phyloP scores from a whole-genome alignment of 35 echinoderm and acorn worm genomes.

The Amphiura filiformis region DNA sequence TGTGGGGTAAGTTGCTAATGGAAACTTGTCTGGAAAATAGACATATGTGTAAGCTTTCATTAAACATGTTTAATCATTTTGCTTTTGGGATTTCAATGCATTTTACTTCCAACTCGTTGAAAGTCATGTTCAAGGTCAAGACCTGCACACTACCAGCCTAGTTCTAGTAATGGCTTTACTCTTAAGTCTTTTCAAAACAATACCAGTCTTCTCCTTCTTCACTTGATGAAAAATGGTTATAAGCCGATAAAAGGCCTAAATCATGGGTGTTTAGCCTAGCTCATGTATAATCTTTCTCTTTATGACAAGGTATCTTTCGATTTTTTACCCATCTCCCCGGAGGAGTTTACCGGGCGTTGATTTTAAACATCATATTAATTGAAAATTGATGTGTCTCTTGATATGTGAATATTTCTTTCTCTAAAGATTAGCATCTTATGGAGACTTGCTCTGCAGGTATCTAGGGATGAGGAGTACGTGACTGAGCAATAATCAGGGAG shows the following conservation, averaged over 20 bases:
- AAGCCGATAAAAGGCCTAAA: slow-evolving; percentile 4
- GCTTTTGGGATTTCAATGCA: neutral
- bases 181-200: neutral
- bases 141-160: neutral
- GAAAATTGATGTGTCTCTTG: neutral
- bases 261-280: neutral
- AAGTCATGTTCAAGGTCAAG: neutral
- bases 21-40: too few relatives aligned
- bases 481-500: neutral
- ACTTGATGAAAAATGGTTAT: neutral
- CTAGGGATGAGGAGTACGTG: neutral
- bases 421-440: slow-evolving; percentile 5
- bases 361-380: slow-evolving; percentile 13
- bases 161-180: neutral
- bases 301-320: neutral
- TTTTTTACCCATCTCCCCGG: neutral
- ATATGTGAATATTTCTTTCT: neutral
- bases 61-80: neutral
- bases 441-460: neutral
- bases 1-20: too few relatives aligned
- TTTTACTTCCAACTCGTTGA: neutral
- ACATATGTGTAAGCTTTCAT: neutral
- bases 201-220: neutral
- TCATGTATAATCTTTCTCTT: neutral
- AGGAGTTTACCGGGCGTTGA: neutral